phyloP scores from a whole-genome alignment of 2,888 invertebrate genomes.

The Melangyna quadrimaculata region DNA sequence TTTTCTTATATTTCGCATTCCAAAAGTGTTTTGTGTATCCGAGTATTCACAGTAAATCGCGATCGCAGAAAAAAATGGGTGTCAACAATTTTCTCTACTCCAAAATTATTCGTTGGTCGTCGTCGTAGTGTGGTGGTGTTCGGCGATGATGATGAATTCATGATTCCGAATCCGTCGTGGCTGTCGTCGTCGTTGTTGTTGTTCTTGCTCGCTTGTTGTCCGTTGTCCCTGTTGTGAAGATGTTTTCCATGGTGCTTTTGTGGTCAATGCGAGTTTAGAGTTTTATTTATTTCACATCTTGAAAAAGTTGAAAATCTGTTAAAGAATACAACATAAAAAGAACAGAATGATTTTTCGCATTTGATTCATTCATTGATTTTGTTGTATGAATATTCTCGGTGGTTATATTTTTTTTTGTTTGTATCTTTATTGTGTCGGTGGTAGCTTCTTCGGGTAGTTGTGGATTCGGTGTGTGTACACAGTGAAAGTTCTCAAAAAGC shows the following conservation, averaged over 20 bases:
- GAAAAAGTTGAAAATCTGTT: slow-evolving; percentile 17
- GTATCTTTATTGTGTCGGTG: slow-evolving; percentile 50
- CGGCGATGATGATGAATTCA: slow-evolving; percentile 53
- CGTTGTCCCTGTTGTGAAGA: slow-evolving; percentile 33
- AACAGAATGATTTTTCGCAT: slow-evolving; percentile 33
- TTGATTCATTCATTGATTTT: slow-evolving; percentile 41
- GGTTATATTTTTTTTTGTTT: slow-evolving; percentile 14
- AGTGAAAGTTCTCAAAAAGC: slow-evolving; percentile 60
- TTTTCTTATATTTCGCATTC: background rate
- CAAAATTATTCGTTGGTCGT: slow-evolving; percentile 58
- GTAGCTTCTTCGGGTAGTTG: slow-evolving; percentile 21
- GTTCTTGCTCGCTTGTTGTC: background rate
- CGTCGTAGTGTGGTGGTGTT: slow-evolving; percentile 6
- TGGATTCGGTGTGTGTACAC: slow-evolving; percentile 49
- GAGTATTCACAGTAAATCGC: slow-evolving; percentile 21
- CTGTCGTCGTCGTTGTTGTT: slow-evolving; percentile 21
- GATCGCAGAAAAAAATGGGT: slow-evolving; percentile 71
- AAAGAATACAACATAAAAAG: background rate
- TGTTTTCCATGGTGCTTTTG: slow-evolving; percentile 39
- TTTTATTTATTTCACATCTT: slow-evolving; percentile 14
- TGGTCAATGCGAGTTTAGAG: slow-evolving; percentile 40
- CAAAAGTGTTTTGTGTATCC: slow-evolving; percentile 19
- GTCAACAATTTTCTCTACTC: slow-evolving; percentile 72
- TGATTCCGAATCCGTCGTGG: slow-evolving; percentile 29
- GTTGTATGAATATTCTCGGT: slow-evolving; percentile 14